phyloP scores from a whole-genome alignment of 2,888 invertebrate genomes.

The Cephonodes hylas region DNA sequence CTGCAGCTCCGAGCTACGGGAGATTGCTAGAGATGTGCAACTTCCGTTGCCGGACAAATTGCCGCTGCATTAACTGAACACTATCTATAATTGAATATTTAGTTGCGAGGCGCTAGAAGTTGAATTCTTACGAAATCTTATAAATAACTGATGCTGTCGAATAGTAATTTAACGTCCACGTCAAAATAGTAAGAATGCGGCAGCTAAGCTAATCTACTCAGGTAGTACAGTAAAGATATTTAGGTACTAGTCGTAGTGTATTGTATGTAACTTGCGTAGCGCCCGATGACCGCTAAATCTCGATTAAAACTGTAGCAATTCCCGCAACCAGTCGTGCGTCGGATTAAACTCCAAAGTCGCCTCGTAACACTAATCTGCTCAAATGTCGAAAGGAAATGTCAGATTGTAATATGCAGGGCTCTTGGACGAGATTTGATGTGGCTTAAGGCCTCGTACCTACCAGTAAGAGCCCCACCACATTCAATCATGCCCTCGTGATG shows the following conservation, averaged over 20 bases:
- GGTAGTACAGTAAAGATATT: background rate
- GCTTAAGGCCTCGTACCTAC: slow-evolving; percentile 65
- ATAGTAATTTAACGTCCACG: background rate
- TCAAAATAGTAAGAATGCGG: no score
- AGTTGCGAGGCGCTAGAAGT: background rate
- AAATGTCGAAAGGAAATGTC: slow-evolving; percentile 81
- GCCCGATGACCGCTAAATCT: slow-evolving; percentile 64
- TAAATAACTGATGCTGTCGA: background rate
- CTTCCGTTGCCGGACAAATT: slow-evolving; percentile 66
- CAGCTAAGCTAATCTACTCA: background rate
- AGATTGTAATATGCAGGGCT: slow-evolving; percentile 77
- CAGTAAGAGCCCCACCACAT: slow-evolving; percentile 52
- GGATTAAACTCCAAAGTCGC: slow-evolving; percentile 75
- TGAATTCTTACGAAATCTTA: background rate
- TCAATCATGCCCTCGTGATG: slow-evolving; percentile 42
- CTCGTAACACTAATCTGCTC: slow-evolving; percentile 79
- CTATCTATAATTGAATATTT: slow-evolving; percentile 55
- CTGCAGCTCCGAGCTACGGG: slow-evolving; percentile 41
- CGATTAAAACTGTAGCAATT: slow-evolving; percentile 71
- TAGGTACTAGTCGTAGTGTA: slow-evolving; percentile 25
- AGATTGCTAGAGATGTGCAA: slow-evolving; percentile 60
- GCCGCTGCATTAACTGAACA: slow-evolving; percentile 35
- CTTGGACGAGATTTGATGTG: slow-evolving; percentile 59
- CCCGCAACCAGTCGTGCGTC: slow-evolving; percentile 75
- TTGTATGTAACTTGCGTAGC: slow-evolving; percentile 36